These are phyloP conservation scores for Muricea muricata DNA, from an alignment of 92 coral and sea anemone genomes.

Conservation along the genomic window DNA sequence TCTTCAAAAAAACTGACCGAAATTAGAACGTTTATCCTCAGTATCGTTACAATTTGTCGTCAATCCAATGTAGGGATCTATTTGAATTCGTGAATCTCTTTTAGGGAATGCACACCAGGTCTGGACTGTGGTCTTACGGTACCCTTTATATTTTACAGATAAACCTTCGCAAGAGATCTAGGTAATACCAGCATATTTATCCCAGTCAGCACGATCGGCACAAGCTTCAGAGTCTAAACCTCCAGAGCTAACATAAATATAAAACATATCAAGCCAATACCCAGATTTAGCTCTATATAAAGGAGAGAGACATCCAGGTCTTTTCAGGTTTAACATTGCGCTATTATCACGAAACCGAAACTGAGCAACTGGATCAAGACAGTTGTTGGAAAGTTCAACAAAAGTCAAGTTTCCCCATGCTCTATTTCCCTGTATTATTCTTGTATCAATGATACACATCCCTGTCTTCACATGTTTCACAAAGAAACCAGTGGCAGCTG, in stretches of 20 bases:
- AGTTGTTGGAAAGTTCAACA: not conserved
- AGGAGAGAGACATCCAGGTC: not conserved
- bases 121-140: not conserved
- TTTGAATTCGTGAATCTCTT: not conserved
- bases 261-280: not conserved
- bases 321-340: not conserved
- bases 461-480: too few species aligned
- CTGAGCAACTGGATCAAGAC: slow-evolving; percentile 17
- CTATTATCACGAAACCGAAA: not conserved
- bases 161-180: not conserved
- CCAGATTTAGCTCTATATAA: not conserved
- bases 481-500: too few species aligned
- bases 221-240: not conserved
- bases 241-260: not conserved
- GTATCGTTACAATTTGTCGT: not conserved
- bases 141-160: not conserved
- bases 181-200: not conserved
- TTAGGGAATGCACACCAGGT: not conserved
- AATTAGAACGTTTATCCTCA: not conserved
- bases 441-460: not conserved
- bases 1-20: too few species aligned
- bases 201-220: not conserved
- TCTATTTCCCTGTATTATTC: not conserved
- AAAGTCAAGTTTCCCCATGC: not conserved
- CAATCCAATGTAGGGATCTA: not conserved